phyloP scores from a whole-genome alignment of 2,888 invertebrate species.

The Amiota communis region DNA sequence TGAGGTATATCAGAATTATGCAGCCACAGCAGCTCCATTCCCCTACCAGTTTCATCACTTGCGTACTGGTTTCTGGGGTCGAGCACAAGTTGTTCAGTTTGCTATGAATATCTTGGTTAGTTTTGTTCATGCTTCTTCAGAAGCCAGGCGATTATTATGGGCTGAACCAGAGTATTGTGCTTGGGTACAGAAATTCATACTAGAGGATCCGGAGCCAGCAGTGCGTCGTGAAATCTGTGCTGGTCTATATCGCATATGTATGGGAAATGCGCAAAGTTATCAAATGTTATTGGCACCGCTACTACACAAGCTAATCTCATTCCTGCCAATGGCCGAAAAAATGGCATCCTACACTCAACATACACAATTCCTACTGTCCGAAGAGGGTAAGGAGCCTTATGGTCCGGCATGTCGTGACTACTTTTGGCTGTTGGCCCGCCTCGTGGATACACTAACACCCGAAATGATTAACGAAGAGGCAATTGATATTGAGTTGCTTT shows the following conservation, averaged over 20 bases:
- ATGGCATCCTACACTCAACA: conserved; percentile 77
- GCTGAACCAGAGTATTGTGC: conserved; percentile 82
- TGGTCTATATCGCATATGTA: conserved; percentile 90
- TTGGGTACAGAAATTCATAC: conserved; percentile 88
- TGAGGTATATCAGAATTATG: conserved; percentile 78
- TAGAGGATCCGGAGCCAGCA: conserved; percentile 94
- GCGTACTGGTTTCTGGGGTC: conserved; percentile 93
- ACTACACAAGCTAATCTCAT: conserved; percentile 85
- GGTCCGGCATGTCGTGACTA: conserved; percentile 96
- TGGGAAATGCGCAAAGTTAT: conserved; percentile 77
- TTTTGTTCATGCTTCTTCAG: conserved; percentile 91
- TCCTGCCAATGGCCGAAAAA: conserved; percentile 87
- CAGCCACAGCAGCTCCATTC: conserved; percentile 55
- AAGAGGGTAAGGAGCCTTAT: conserved; percentile 89
- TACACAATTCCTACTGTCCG: conserved; percentile 70
- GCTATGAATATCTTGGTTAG: conserved; percentile 93
- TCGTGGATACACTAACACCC: conserved; percentile 89
- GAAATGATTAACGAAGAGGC: conserved; percentile 77
- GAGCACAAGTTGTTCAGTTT: conserved; percentile 93
- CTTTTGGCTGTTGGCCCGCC: conserved; percentile 91
- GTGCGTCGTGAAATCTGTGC: conserved; percentile 93
- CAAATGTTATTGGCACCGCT: conserved; percentile 83
- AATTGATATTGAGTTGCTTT: conserved; percentile 83
- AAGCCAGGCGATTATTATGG: conserved; percentile 84
- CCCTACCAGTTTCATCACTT: conserved; percentile 78